A percentile compares a stretch with the other conserved stretches of the same genome.
Conservation (phyloP, 2,888 invertebrate genomes). For the Chrysina gloriosa region DNA sequence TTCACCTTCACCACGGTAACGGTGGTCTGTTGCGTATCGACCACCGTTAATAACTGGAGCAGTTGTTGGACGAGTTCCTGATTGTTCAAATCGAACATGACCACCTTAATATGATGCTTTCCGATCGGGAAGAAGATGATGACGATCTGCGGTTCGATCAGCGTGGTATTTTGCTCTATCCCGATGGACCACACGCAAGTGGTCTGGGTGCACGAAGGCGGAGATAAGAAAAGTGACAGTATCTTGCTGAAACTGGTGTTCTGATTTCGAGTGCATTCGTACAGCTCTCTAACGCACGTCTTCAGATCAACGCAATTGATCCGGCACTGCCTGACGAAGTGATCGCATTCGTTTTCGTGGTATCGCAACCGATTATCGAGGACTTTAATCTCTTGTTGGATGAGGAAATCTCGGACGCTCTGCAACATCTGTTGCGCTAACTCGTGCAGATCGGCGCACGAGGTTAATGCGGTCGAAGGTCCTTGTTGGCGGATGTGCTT, state of each 20-base stretch:
- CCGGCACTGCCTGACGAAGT: not conserved
- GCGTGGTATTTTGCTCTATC: too few relatives aligned
- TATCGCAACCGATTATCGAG: not conserved
- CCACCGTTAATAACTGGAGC: not conserved
- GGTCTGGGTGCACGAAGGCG: not conserved
- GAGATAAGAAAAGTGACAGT: not conserved
- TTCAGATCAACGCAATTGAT: not conserved
- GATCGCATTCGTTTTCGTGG: not conserved
- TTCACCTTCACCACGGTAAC: not conserved
- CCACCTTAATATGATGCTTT: not conserved
- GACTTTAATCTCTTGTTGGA: not conserved
- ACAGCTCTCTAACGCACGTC: not conserved
- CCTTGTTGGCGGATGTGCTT: not conserved
- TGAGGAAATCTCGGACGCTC: not conserved
- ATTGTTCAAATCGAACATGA: conserved; percentile 29
- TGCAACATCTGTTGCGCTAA: not conserved
- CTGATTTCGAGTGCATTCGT: not conserved
- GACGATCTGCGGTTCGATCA: not conserved
- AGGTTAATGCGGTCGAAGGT: not conserved
- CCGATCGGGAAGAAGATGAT: not conserved
- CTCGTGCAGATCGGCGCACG: not conserved
- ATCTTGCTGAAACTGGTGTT: not conserved
- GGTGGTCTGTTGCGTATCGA: not conserved
- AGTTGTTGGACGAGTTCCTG: not conserved
- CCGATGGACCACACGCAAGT: not conserved